Evolutionary conservation across 2,797 vertebrate genomes (phyloP).

Genomic region (Cercopithecus neglectus): DNA sequence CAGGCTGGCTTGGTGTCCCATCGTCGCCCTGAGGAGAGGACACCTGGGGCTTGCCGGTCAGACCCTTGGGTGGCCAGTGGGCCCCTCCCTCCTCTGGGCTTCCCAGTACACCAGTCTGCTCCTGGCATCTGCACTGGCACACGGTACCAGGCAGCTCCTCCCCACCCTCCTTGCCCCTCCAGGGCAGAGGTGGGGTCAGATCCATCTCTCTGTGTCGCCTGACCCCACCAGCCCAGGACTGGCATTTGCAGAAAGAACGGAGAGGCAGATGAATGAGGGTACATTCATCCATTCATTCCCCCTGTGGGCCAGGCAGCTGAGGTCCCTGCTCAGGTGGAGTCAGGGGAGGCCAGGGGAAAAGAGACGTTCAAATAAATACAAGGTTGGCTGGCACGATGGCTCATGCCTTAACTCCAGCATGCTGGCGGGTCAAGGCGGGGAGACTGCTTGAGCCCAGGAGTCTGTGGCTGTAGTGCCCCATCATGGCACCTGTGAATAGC

Average conservation of each 20-base stretch:
- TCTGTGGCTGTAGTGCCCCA: neutral
- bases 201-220: neutral
- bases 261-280: neutral
- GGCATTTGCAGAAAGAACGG: neutral
- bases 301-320: neutral
- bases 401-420: neutral
- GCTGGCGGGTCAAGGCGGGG: neutral
- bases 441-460: neutral
- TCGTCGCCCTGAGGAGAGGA: conserved; percentile 88
- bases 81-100: too few relatives aligned
- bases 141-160: neutral
- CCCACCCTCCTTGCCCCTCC: neutral
- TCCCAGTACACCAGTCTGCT: neutral
- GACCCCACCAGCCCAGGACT: neutral
- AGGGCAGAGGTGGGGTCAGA: neutral
- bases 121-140: too few relatives aligned
- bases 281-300: neutral
- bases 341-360: neutral
- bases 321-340: neutral
- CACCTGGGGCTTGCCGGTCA: neutral
- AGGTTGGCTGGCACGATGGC: neutral
- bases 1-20: conserved; percentile 88
- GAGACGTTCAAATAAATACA: neutral
- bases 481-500: neutral
- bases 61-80: too few relatives aligned